Evolutionary conservation across 1,140 invertebrate genomes (phyloP).

Genomic region (Aphaenogaster floridana): DNA sequence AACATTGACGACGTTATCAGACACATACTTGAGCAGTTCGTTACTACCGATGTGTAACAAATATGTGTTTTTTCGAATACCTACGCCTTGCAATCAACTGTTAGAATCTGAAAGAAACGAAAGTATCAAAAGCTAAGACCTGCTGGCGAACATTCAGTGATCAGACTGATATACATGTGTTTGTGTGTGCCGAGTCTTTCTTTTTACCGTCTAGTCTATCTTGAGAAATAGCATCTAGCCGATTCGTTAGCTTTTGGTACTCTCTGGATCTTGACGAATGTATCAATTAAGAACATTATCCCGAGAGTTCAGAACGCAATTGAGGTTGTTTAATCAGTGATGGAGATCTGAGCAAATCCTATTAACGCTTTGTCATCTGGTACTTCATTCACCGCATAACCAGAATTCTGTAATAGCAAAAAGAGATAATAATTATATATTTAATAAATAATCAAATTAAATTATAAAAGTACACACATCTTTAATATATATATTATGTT

Average conservation of each 20-base stretch:
- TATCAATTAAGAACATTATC: constrained; percentile 71
- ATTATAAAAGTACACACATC: neutral
- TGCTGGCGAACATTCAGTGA: constrained; percentile 12
- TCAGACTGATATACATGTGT: neutral
- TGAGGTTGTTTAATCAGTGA: constrained; percentile 90
- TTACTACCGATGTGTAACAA: constrained; percentile 52
- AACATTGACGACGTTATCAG: constrained; percentile 45
- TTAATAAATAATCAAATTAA: neutral
- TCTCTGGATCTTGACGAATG: constrained; percentile 52
- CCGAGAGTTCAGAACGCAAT: constrained; percentile 67
- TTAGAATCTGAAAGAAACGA: constrained; percentile 55
- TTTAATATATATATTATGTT: constrained; percentile 24
- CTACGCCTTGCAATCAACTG: constrained; percentile 21
- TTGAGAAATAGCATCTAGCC: neutral
- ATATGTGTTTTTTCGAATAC: constrained; percentile 28
- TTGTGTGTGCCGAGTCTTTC: neutral
- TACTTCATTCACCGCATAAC: constrained; percentile 93
- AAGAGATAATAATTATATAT: constrained; percentile 5
- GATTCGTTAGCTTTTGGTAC: constrained; percentile 57
- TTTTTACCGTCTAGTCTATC: neutral
- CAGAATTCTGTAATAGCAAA: constrained; percentile 91
- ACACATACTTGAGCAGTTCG: constrained; percentile 69
- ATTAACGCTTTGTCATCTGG: constrained; percentile 97
- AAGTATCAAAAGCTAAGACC: constrained; percentile 68
- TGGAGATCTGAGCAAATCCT: constrained; percentile 98